phyloP scores from a whole-genome alignment of 1,140 invertebrate species.

The Eriocheir sinensis region DNA sequence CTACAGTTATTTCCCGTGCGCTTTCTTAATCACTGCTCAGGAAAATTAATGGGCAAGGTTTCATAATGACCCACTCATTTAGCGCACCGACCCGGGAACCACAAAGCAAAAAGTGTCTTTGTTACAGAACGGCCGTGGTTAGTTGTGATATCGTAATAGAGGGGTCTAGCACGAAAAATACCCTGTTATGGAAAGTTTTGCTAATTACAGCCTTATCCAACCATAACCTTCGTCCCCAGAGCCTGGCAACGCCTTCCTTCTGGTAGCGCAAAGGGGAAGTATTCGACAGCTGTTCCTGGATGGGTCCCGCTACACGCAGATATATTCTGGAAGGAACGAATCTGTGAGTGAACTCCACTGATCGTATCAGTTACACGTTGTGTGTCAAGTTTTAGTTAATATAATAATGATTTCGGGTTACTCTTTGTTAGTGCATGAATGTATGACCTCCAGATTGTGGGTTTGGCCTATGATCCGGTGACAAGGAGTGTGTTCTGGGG shows the following conservation, averaged over 20 bases:
- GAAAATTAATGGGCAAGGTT: too few relatives aligned
- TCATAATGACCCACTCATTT: too few relatives aligned
- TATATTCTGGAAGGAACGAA: not conserved
- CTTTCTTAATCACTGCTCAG: too few relatives aligned
- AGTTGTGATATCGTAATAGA: too few relatives aligned
- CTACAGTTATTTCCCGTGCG: too few relatives aligned
- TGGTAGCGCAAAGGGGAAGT: constrained; percentile 1
- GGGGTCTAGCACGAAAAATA: too few relatives aligned
- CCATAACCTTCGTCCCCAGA: too few relatives aligned
- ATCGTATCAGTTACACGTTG: not conserved
- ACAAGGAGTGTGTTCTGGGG: constrained; percentile 55
- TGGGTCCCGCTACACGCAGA: not conserved
- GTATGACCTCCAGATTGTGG: not conserved
- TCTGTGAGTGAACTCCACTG: not conserved
- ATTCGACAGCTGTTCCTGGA: not conserved
- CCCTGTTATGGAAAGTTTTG: too few relatives aligned
- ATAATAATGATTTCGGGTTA: not conserved
- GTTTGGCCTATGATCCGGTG: constrained; percentile 44
- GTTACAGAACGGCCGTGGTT: too few relatives aligned
- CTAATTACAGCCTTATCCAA: too few relatives aligned
- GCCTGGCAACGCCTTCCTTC: not conserved
- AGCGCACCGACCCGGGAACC: too few relatives aligned
- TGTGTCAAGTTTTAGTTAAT: not conserved
- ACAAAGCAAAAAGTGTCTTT: too few relatives aligned
- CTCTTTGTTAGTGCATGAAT: not conserved